Evolutionary conservation across 2,888 invertebrate genomes (phyloP), one percentile per base, ranked within the genome.

Genomic region (Melipona beecheii): DNA sequence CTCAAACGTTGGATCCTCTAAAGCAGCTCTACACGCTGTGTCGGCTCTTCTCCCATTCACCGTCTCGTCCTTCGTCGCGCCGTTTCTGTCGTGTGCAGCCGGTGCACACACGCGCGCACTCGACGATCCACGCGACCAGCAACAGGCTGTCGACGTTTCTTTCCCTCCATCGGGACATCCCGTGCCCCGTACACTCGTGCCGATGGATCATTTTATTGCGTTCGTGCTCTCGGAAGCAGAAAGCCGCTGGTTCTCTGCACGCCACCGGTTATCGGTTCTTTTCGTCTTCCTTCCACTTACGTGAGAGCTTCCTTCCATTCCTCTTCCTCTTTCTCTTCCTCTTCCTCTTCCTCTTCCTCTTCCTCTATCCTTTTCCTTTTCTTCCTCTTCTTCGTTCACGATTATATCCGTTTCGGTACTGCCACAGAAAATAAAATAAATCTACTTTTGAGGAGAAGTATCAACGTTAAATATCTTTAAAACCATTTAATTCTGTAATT

Each of bases 141-240:
- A 93, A 93, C 93, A 93, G 93, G 93, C 93, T 92, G 92, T 91
- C 83, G 88, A 88, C 70, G 60, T 66, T 71, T 58, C 69, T 75
- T 58, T 65, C 81, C 78, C 80, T 84, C 86, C 88, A 83, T 81
- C 82, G 66, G 80, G 83, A 84, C 43, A 43, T 79, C 85, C 75
- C 69, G 64, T 74, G 64, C 68, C 78, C 49, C 49, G 60, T 60
- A 43, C 50, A 74, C 88, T 86, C 86, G 86, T 88, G 86, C 87
- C 92, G 79, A 90, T 90, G 87, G 86, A 90, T 90, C 89, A 90
- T 90, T 90, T 90, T 90, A 90, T 90, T 87, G 89, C 90, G 83
- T 82, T 87, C 87, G 84, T 89, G 86, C 89, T 86, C 81, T 84
- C 84, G 86, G 86, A 89, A 86, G 83, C 86, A 71, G 89, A 89